A percentile compares a stretch with the other conserved stretches of the same genome.
Evolutionary conservation across 2,113 vertebrate species (phyloP).

Genomic region (Phalacrocorax aristotelis): DNA sequence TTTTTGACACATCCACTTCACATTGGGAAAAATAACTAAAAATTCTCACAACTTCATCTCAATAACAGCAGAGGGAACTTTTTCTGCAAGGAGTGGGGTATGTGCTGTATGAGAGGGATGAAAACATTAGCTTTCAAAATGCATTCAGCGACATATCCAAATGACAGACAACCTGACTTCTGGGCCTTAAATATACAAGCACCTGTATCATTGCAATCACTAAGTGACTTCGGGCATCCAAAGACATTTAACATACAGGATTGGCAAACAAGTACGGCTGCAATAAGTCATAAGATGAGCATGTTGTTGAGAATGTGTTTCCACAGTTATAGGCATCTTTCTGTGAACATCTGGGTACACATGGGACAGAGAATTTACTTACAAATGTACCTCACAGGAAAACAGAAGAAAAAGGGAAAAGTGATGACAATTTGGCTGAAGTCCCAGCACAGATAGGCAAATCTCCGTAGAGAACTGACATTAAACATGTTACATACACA

Average conservation of each 20-base stretch:
- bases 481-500: background rate
- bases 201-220: background rate
- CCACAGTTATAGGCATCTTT: background rate
- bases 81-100: no score
- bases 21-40: background rate
- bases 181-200: fast-evolving
- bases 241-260: background rate
- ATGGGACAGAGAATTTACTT: background rate
- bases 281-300: background rate
- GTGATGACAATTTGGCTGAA: background rate
- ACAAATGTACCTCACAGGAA: background rate
- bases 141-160: background rate
- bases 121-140: background rate
- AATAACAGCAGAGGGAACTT: background rate
- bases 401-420: background rate
- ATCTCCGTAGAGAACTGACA: background rate
- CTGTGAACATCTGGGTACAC: no score
- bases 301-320: fast-evolving
- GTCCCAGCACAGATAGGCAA: background rate
- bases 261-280: background rate
- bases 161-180: background rate
- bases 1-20: background rate
- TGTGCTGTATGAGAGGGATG: fast-evolving
- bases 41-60: background rate
- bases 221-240: background rate